Base-by-base conservation (phyloP, 2,888 invertebrate species). In the Agonopterix heracliana region DNA sequence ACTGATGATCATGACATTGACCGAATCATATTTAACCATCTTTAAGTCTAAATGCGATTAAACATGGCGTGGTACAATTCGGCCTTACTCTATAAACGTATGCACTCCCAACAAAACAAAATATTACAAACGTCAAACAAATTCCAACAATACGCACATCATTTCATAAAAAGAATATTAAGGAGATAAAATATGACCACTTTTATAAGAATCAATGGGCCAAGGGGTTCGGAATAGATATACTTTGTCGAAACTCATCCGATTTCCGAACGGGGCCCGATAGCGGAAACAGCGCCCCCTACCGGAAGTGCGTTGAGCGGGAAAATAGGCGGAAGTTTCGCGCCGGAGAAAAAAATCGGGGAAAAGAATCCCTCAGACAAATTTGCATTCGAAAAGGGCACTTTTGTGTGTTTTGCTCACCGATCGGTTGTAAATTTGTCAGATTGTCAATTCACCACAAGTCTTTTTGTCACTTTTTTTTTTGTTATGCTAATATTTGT, bases 261-360 rank as follows among this genome's bases (percentile, higher is more conserved):
- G 80, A 83, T 84, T 81, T 79, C 80, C 81, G 78, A 77, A 76
- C 75, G 74, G 64, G 70, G 65, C 63, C 78, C 74, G 75, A 78
- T 76, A 75, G 66, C 81, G 77, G 77, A 79, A 74, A 71, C 71
- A 67, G 70, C 69, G 69, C 72, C 76, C 76, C 78, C 76, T 65
- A 63, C 75, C 78, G 81, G 81, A 82, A 73, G 81, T 77, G 83
- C 83, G 81, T 72, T 74, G 81, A 84, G 81, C 86, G 85, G 79
- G 86, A 88, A 87, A 88, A 87, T 83, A 82, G 81, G 79, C 86
- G 88, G 87, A 87, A 87, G 85, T 82, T 78, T 78, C 78, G 66
- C 71, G 59, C 75, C 73, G 68, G 71, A 67, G 69, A 67, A 71
- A 80, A 81, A 80, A 81, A 79, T 76, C 66, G 65, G 64, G 63